Evolutionary conservation across 2,888 invertebrate species (phyloP).

Genomic region (Strigamia transsilvanica): DNA sequence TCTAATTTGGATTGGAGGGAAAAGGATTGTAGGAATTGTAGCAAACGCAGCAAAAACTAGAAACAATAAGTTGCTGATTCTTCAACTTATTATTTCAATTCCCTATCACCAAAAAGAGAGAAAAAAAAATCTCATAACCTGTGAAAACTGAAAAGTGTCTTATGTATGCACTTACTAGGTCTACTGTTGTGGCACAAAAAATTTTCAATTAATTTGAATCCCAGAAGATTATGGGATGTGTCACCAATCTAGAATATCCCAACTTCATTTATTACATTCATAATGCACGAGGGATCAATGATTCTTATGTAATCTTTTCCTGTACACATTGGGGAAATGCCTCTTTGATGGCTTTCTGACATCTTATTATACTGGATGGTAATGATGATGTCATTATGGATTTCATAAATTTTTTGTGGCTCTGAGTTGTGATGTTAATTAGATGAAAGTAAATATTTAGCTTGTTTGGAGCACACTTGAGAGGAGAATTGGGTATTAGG

Average conservation of each 20-base stretch:
- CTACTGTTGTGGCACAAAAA: neutral
- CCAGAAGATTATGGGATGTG: neutral
- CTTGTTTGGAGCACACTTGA: neutral
- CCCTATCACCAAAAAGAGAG: neutral
- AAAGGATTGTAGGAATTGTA: slow-evolving; percentile 9
- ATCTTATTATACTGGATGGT: neutral
- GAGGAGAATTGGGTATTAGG: too few species aligned
- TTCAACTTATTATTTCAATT: slow-evolving; percentile 28
- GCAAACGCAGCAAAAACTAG: neutral
- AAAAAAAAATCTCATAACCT: neutral
- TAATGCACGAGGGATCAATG: neutral
- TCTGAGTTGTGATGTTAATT: neutral
- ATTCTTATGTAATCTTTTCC: slow-evolving; percentile 20
- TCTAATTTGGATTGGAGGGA: neutral
- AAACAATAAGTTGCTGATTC: slow-evolving; percentile 26
- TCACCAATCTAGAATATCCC: neutral
- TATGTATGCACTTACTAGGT: neutral
- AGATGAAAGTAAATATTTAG: neutral
- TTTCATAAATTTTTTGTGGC: neutral
- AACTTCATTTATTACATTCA: neutral
- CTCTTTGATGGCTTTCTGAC: neutral
- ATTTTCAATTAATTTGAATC: slow-evolving; percentile 1
- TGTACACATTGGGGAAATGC: neutral
- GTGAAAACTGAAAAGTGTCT: neutral
- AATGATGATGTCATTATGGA: neutral